Percentiles rank a stretch among this genome's conserved stretches.
Evolutionary conservation across 2,888 invertebrate genomes (phyloP).

Genomic region (Gortyna flavago): DNA sequence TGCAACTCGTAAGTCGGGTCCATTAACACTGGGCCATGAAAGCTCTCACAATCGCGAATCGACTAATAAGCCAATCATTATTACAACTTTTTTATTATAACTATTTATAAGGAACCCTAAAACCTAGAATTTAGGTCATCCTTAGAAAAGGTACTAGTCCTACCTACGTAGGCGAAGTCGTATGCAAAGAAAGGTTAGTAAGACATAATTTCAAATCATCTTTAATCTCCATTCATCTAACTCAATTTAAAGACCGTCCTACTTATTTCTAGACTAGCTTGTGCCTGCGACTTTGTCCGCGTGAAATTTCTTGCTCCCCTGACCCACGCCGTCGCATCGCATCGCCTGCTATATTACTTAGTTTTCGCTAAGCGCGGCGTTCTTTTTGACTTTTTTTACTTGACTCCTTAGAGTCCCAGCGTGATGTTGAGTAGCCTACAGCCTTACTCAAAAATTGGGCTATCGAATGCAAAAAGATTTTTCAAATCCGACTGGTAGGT

Average conservation of each 20-base stretch:
- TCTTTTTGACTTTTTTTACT: not conserved
- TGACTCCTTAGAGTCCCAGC: not conserved
- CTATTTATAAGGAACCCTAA: not conserved
- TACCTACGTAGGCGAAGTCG: not conserved
- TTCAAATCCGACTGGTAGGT: not conserved
- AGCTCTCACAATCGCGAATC: too few species aligned
- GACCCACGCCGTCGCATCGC: not conserved
- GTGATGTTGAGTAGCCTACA: not conserved
- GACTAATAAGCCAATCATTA: too few species aligned
- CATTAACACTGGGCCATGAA: too few species aligned
- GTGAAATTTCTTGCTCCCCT: not conserved
- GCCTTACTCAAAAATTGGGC: not conserved
- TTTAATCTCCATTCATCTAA: slow-evolving; percentile 15
- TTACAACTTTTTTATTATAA: not conserved
- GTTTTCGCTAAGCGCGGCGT: not conserved
- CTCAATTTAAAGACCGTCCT: slow-evolving; percentile 32
- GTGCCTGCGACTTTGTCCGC: not conserved
- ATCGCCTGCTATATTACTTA: not conserved
- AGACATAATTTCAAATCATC: not conserved
- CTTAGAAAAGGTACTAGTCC: not conserved
- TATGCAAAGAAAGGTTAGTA: too few species aligned
- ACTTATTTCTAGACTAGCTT: not conserved
- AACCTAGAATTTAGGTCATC: not conserved
- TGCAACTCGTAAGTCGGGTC: too few species aligned
- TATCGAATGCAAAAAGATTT: not conserved